Conservation (phyloP, 2,797 vertebrate genomes). For the Sus cebifrons region DNA sequence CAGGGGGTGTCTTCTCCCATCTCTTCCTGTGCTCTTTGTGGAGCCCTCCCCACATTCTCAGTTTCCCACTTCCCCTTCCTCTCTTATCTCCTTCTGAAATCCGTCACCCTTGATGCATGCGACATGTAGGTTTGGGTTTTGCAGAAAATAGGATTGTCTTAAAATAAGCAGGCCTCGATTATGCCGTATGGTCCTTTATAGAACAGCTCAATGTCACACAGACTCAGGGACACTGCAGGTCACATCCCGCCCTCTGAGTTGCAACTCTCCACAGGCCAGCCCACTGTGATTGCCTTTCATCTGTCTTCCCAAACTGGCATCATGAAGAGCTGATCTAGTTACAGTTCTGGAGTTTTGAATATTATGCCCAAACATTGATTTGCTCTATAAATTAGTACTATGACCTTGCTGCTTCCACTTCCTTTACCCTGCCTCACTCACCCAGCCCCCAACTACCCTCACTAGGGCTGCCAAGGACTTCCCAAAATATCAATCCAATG, state of each 20-base stretch:
- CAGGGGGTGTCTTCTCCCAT: constrained; percentile 58
- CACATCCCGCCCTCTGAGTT: not conserved
- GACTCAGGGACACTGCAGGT: not conserved
- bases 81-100: constrained; percentile 77
- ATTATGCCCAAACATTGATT: not conserved
- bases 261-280: not conserved
- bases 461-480: not conserved
- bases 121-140: constrained; percentile 65
- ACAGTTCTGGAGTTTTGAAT: not conserved
- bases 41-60: not conserved
- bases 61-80: constrained; percentile 69
- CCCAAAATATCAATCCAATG: not conserved
- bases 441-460: not conserved
- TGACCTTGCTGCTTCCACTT: not conserved
- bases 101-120: constrained; percentile 43
- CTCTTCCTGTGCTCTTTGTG: constrained; percentile 77
- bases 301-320: not conserved
- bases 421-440: not conserved
- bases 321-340: not conserved
- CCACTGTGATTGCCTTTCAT: not conserved
- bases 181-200: not conserved
- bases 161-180: constrained; percentile 51
- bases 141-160: constrained; percentile 69
- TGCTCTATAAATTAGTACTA: not conserved
- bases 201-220: not conserved